phyloP scores from a whole-genome alignment of 2,113 vertebrate species.

The Sinocyclocheilus anophthalmus region DNA sequence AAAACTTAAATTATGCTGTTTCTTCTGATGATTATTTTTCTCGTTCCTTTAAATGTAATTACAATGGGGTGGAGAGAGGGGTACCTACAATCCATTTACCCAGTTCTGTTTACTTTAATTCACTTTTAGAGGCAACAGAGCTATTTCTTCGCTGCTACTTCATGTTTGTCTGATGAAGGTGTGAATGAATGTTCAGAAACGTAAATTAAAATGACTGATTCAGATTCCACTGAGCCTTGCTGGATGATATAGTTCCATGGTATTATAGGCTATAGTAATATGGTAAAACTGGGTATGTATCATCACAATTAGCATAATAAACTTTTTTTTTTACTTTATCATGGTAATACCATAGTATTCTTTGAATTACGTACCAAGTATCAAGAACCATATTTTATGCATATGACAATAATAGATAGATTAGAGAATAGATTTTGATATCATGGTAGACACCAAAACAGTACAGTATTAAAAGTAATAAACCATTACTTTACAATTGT shows the following conservation, averaged over 20 bases:
- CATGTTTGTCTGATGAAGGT: constrained; percentile 3
- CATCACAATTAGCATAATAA: not conserved
- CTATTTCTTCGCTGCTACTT: not conserved
- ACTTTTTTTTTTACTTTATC: not conserved
- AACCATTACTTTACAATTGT: not conserved
- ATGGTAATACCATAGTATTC: not conserved
- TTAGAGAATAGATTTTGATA: not conserved
- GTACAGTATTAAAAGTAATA: not conserved
- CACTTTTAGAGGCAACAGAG: constrained; percentile 29
- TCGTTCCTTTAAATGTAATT: constrained; percentile 43
- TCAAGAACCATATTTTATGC: not conserved
- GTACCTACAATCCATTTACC: not conserved
- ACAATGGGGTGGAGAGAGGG: constrained; percentile 25
- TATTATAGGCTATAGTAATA: not conserved
- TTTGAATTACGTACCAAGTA: not conserved
- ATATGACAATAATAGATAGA: not conserved
- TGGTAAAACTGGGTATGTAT: not conserved
- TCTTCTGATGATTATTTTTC: constrained; percentile 40
- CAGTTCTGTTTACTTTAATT: constrained; percentile 22
- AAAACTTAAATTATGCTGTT: constrained; percentile 62
- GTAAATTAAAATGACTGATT: not conserved
- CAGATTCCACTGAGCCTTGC: not conserved
- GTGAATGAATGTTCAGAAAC: not conserved
- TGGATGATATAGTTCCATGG: not conserved
- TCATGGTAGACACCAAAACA: not conserved